Percentiles rank a stretch among this genome's conserved stretches.
Conservation (phyloP, 2,797 vertebrate species). For the Remorina albescens region DNA sequence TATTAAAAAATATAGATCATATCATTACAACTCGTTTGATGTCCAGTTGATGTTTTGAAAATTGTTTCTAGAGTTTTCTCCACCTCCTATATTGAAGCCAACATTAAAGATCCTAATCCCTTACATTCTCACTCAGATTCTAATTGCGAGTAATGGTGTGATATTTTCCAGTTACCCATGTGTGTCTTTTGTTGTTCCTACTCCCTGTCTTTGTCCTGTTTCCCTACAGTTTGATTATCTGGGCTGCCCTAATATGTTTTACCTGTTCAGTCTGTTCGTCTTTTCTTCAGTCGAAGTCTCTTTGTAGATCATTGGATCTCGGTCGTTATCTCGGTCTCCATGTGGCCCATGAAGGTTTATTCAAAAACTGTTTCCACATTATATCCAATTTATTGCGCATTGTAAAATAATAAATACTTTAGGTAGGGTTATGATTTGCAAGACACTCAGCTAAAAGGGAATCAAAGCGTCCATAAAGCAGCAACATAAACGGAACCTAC, state of each 20-base stretch:
- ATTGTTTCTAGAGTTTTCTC: too few relatives aligned
- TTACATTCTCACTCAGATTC: too few relatives aligned
- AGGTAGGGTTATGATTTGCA: constrained; percentile 4
- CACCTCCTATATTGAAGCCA: not conserved
- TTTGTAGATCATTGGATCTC: not conserved
- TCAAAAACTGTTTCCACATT: not conserved
- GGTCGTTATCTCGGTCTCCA: not conserved
- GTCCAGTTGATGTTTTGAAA: too few relatives aligned
- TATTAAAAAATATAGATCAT: too few relatives aligned
- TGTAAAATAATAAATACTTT: constrained; percentile 10
- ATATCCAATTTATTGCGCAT: not conserved
- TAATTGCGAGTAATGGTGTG: too few relatives aligned
- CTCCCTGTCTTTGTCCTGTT: too few relatives aligned
- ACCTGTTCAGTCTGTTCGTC: too few relatives aligned
- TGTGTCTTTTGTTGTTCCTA: too few relatives aligned
- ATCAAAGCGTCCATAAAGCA: constrained; percentile 5
- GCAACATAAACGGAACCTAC: constrained; percentile 34
- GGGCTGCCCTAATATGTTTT: too few relatives aligned
- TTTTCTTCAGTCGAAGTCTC: not conserved
- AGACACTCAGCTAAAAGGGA: constrained; percentile 1
- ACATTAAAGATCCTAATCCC: not conserved
- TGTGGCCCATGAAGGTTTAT: not conserved
- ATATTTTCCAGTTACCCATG: too few relatives aligned
- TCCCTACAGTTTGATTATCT: too few relatives aligned
- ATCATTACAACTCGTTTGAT: too few relatives aligned